These are phyloP conservation scores for Ischnus inquisitorius DNA, from an alignment of 2,888 invertebrate genomes.

Conservation along the genomic window DNA sequence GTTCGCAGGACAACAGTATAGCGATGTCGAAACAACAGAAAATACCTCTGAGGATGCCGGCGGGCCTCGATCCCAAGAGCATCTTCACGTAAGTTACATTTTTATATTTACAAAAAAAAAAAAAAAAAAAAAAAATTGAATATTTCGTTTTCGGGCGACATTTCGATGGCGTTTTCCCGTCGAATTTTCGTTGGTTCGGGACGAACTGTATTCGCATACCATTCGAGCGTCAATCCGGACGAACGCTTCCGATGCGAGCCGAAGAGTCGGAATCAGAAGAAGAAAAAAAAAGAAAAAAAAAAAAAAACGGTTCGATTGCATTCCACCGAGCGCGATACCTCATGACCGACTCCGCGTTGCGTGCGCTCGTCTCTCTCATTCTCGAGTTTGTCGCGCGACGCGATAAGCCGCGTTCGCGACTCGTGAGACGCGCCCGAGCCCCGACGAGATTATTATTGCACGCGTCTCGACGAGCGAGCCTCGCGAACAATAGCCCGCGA, in stretches of 20 bases:
- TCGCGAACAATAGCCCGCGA: conserved; percentile 50
- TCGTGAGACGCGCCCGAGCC: conserved; percentile 55
- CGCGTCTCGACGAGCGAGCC: conserved; percentile 49
- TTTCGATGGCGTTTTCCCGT: neutral
- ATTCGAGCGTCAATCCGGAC: conserved; percentile 11
- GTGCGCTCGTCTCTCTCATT: too few relatives aligned
- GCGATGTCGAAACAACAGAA: conserved; percentile 85
- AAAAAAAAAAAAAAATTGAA: conserved; percentile 11
- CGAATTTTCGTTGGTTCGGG: neutral
- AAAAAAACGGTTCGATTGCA: conserved; percentile 70
- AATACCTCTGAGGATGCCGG: conserved; percentile 85
- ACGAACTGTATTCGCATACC: conserved; percentile 52
- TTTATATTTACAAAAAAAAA: conserved; percentile 6
- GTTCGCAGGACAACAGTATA: conserved; percentile 84
- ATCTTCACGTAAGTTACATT: conserved; percentile 90
- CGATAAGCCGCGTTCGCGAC: conserved; percentile 69
- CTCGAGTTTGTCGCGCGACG: conserved; percentile 60
- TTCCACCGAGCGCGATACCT: conserved; percentile 66
- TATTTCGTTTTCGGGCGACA: neutral
- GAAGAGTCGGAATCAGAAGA: conserved; percentile 29
- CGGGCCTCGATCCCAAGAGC: conserved; percentile 87
- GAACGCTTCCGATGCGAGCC: conserved; percentile 30
- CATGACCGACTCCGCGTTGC: conserved; percentile 66
- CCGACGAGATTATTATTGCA: conserved; percentile 58
- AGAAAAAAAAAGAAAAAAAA: conserved; percentile 16